A percentile compares a stretch with the other conserved stretches of the same genome.
Conservation (phyloP, 2,797 vertebrate genomes). For the Myripristis jacobus region DNA sequence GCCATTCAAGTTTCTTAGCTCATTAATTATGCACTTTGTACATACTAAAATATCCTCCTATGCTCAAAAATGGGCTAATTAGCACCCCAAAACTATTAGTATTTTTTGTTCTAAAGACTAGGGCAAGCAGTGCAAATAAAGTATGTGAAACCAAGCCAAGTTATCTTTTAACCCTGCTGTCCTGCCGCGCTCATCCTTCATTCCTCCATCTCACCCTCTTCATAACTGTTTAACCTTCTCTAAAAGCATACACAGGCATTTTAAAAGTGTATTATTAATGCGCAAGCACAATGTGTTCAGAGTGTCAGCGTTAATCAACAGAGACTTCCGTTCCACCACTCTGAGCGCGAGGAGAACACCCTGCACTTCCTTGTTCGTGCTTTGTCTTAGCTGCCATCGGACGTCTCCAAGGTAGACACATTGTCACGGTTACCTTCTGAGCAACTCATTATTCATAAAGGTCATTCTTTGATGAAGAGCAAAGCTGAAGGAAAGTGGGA, state of each 20-base stretch:
- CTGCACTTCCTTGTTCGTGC: slow-evolving; percentile 62
- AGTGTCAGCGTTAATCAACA: slow-evolving; percentile 76
- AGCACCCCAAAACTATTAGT: slow-evolving; percentile 61
- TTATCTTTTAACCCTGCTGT: slow-evolving; percentile 69
- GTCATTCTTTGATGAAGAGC: slow-evolving; percentile 67
- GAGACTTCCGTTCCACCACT: slow-evolving; percentile 48
- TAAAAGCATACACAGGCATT: slow-evolving; percentile 69
- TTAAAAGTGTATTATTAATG: slow-evolving; percentile 78
- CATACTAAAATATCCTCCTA: slow-evolving; percentile 81
- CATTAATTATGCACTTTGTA: slow-evolving; percentile 87
- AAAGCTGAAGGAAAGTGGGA: slow-evolving; percentile 49
- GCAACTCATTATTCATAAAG: slow-evolving; percentile 78
- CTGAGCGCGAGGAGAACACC: slow-evolving; percentile 53
- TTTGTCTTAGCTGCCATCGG: slow-evolving; percentile 58
- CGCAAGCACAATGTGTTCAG: slow-evolving; percentile 67
- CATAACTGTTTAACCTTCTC: slow-evolving; percentile 58
- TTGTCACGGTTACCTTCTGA: slow-evolving; percentile 71
- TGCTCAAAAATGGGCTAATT: slow-evolving; percentile 80
- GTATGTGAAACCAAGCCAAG: slow-evolving; percentile 73
- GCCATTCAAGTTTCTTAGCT: slow-evolving; percentile 83
- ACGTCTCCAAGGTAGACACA: slow-evolving; percentile 57
- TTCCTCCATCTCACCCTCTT: slow-evolving; percentile 47
- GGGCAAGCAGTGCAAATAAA: slow-evolving; percentile 73
- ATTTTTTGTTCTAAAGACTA: slow-evolving; percentile 74
- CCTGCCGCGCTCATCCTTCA: slow-evolving; percentile 56